Percentiles rank a stretch among this genome's conserved stretches.
Evolutionary conservation across 2,113 vertebrate species (phyloP).

Genomic region (Micromys minutus): DNA sequence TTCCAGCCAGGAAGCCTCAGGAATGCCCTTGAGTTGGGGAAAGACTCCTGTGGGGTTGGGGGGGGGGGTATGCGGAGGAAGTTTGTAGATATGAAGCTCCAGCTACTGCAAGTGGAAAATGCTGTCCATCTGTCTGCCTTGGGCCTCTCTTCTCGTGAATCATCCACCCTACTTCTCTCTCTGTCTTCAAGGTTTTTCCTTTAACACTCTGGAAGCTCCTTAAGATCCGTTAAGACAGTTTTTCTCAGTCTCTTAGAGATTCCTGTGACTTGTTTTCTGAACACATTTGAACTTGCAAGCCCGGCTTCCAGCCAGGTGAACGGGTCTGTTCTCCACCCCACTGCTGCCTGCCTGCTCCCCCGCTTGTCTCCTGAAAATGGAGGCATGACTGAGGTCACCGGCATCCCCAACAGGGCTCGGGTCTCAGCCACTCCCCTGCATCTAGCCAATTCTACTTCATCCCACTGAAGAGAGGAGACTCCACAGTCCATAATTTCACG

Average conservation of each 20-base stretch:
- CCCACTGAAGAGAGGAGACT: not conserved
- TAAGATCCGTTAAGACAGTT: slow-evolving; percentile 8
- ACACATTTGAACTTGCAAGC: slow-evolving; percentile 48
- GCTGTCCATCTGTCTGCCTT: not conserved
- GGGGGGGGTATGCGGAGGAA: not conserved
- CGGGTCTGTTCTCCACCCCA: not conserved
- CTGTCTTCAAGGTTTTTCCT: not conserved
- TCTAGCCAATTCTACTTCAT: not conserved
- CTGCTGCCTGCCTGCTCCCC: not conserved
- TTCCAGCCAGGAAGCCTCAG: not conserved
- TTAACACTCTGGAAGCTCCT: not conserved
- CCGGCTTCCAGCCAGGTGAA: slow-evolving; percentile 54
- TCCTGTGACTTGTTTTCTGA: slow-evolving; percentile 41
- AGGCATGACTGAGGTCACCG: not conserved
- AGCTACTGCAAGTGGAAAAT: not conserved
- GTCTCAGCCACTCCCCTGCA: not conserved
- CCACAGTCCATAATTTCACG: not conserved
- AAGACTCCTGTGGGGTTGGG: not conserved
- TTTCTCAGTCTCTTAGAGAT: slow-evolving; percentile 10
- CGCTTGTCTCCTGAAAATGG: not conserved
- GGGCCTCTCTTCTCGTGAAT: not conserved
- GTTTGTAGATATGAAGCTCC: not conserved
- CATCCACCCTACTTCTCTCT: not conserved
- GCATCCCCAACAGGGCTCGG: not conserved
- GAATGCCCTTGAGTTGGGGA: not conserved